Evolutionary conservation across 2,797 vertebrate species (phyloP).

Genomic region (Brotogeris chrysoptera): DNA sequence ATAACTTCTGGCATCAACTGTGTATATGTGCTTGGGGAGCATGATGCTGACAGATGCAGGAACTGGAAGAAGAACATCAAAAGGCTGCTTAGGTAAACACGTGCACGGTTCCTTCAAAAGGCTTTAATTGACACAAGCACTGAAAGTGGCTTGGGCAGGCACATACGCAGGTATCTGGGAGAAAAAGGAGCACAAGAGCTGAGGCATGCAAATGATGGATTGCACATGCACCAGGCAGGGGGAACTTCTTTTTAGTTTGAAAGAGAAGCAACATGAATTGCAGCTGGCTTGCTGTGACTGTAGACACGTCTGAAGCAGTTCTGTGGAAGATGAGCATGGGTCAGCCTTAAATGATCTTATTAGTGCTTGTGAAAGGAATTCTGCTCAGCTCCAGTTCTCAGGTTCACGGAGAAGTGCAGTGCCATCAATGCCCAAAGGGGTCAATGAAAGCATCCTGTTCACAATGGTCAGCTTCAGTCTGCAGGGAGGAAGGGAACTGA

Average conservation of each 20-base stretch:
- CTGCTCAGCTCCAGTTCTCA: neutral
- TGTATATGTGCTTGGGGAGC: neutral
- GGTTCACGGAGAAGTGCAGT: neutral
- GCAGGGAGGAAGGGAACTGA: neutral
- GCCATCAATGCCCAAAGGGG: neutral
- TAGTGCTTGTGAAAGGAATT: neutral
- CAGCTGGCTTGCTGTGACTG: neutral
- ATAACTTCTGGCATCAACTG: neutral
- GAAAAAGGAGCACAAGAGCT: neutral
- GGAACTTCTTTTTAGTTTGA: neutral
- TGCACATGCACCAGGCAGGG: neutral
- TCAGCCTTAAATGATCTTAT: neutral
- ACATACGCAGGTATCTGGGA: neutral
- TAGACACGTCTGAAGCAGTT: neutral
- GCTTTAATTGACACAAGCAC: slow-evolving; percentile 6
- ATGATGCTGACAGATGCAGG: slow-evolving; percentile 16
- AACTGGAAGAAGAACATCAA: slow-evolving; percentile 16
- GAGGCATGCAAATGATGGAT: neutral
- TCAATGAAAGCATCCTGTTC: neutral
- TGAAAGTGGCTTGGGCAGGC: neutral
- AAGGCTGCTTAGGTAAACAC: slow-evolving; percentile 23
- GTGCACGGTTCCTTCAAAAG: neutral
- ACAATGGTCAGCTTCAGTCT: neutral
- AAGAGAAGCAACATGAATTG: neutral
- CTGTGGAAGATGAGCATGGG: neutral